Conservation (phyloP, 2,797 vertebrate genomes). For the Oryzias dopingdopingensis region DNA sequence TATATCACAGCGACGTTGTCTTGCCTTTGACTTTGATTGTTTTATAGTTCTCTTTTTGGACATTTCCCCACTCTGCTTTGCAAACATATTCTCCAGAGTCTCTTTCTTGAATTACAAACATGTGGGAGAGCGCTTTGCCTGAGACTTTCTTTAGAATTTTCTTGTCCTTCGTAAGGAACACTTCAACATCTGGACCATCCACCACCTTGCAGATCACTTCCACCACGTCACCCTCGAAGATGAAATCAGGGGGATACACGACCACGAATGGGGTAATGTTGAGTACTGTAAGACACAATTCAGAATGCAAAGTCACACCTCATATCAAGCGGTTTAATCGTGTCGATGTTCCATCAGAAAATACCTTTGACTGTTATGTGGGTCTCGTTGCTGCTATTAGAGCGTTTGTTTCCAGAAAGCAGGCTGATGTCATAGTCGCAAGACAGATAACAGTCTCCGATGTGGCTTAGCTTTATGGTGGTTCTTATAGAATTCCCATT, state of each 20-base stretch:
- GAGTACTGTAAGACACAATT: conserved; percentile 56
- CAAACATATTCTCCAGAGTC: conserved; percentile 69
- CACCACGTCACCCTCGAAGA: conserved; percentile 67
- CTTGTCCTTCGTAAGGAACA: conserved; percentile 59
- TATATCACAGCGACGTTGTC: neutral
- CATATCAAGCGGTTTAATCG: neutral
- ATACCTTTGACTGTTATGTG: conserved; percentile 58
- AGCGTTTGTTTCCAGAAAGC: conserved; percentile 29
- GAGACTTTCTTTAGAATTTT: conserved; percentile 33
- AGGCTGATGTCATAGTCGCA: conserved; percentile 61
- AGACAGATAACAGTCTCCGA: conserved; percentile 45
- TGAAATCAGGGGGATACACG: conserved; percentile 17
- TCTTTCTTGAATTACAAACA: conserved; percentile 8
- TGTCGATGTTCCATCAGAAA: neutral
- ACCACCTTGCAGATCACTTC: conserved; percentile 60
- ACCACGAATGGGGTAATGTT: conserved; percentile 57
- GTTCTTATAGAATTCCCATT: conserved; percentile 34
- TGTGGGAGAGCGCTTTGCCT: conserved; percentile 24
- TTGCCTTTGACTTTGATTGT: conserved; percentile 59
- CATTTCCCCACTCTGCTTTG: conserved; percentile 58
- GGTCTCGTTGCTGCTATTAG: conserved; percentile 57
- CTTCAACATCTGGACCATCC: conserved; percentile 11
- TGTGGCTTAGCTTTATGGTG: conserved; percentile 25
- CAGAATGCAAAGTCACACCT: conserved; percentile 5
- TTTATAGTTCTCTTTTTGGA: conserved; percentile 51